Evolutionary conservation across 2,797 vertebrate species (phyloP).

Genomic region (Amblyopsis hoosieri): DNA sequence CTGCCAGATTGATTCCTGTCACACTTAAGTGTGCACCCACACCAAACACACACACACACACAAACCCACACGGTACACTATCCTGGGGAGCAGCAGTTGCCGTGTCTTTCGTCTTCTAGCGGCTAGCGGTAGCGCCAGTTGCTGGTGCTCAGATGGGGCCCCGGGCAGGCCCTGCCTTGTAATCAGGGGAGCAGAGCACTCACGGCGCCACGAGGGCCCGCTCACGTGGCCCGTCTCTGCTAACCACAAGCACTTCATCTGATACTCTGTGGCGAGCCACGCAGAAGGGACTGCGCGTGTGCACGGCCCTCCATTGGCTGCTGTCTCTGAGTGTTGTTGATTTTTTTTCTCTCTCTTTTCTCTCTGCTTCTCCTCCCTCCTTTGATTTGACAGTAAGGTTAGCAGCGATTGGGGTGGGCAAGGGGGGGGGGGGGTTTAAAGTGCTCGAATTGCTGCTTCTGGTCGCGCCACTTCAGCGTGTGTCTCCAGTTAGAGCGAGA

Average conservation of each 20-base stretch:
- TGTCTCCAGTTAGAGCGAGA: conserved; percentile 38
- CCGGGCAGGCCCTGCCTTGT: conserved; percentile 76
- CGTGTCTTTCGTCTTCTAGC: conserved; percentile 59
- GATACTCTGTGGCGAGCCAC: conserved; percentile 76
- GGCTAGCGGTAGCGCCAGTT: conserved; percentile 70
- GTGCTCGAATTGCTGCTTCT: conserved; percentile 45
- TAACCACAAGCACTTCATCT: conserved; percentile 84
- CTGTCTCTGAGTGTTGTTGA: conserved; percentile 31
- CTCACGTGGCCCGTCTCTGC: conserved; percentile 75
- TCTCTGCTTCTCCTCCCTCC: conserved; percentile 59
- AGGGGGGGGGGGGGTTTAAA: conserved; percentile 55
- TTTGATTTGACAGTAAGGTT: conserved; percentile 72
- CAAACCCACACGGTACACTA: conserved; percentile 15
- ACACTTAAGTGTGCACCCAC: conserved; percentile 36
- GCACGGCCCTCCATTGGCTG: conserved; percentile 60
- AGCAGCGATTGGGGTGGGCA: conserved; percentile 50
- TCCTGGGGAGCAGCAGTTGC: conserved; percentile 60
- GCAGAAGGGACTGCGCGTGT: conserved; percentile 63
- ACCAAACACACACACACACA: conserved; percentile 25
- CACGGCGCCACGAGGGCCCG: conserved; percentile 53
- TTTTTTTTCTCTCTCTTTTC: conserved; percentile 16
- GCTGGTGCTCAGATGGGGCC: conserved; percentile 73
- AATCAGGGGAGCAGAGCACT: conserved; percentile 77
- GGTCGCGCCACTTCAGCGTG: conserved; percentile 23
- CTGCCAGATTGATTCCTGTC: conserved; percentile 66